phyloP scores from a whole-genome alignment of 2,888 invertebrate species.

The Oligia strigilis region DNA sequence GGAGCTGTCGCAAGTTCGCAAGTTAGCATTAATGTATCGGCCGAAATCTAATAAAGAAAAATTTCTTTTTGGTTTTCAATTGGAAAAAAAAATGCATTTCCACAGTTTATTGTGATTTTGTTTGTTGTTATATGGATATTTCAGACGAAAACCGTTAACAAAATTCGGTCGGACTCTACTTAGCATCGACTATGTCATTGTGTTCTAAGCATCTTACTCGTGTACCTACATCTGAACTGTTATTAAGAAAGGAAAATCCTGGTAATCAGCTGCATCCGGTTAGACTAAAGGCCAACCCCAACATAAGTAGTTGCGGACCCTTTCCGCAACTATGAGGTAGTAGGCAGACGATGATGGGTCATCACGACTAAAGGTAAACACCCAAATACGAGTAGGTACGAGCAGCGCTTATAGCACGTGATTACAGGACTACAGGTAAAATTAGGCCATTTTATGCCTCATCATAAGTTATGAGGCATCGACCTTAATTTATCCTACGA shows the following conservation, averaged over 20 bases:
- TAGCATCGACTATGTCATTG: not conserved
- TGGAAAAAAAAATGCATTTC: not conserved
- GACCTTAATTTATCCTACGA: not conserved
- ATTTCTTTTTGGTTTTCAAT: too few species aligned
- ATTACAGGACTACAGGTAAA: not conserved
- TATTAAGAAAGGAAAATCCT: not conserved
- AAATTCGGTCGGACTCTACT: not conserved
- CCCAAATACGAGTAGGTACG: not conserved
- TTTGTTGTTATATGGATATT: not conserved
- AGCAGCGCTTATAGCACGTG: not conserved
- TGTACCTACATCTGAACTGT: not conserved
- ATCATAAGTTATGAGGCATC: not conserved
- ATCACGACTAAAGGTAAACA: not conserved
- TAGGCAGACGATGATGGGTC: not conserved
- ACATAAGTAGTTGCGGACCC: not conserved
- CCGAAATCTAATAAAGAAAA: too few species aligned
- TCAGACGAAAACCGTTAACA: not conserved
- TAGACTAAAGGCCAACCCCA: not conserved
- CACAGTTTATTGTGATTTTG: not conserved
- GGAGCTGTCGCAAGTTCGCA: too few species aligned
- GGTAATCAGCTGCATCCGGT: not conserved
- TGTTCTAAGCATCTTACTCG: not conserved
- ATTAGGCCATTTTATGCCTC: not conserved
- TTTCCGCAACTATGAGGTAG: too few species aligned
- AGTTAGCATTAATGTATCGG: too few species aligned